phyloP scores from a whole-genome alignment of 1,140 invertebrate species.

The Holotrichia oblita region DNA sequence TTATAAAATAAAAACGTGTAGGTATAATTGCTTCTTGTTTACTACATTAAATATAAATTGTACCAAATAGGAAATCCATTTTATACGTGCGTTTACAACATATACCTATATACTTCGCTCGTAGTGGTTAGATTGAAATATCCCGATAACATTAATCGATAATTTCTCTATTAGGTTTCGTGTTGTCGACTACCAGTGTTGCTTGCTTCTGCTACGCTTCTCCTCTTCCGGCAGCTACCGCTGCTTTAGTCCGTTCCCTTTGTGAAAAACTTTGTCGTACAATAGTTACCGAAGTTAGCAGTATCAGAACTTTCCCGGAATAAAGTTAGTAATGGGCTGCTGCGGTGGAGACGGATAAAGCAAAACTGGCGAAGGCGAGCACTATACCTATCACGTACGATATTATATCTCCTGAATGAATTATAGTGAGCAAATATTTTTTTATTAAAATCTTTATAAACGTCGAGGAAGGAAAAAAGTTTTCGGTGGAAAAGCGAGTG shows the following conservation, averaged over 20 bases:
- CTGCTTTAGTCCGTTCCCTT: background rate
- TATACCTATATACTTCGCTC: no score
- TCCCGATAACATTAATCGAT: slow-evolving; percentile 22
- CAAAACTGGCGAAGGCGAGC: background rate
- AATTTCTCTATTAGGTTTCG: slow-evolving; percentile 31
- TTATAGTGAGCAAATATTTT: slow-evolving; percentile 31
- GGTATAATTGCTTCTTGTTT: no score
- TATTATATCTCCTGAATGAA: slow-evolving; percentile 29
- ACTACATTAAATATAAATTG: no score
- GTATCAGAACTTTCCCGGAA: slow-evolving; percentile 30
- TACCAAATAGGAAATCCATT: no score
- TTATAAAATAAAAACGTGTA: no score
- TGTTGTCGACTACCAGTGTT: slow-evolving; percentile 16
- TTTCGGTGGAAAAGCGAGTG: background rate
- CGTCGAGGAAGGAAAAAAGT: background rate
- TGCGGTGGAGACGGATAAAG: background rate
- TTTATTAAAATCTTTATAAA: slow-evolving; percentile 30
- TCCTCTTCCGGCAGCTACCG: slow-evolving; percentile 1
- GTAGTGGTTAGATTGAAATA: background rate
- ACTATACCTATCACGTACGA: slow-evolving; percentile 21
- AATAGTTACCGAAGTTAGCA: slow-evolving; percentile 19
- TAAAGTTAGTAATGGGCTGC: slow-evolving; percentile 7
- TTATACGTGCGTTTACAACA: no score
- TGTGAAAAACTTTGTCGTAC: slow-evolving; percentile 25
- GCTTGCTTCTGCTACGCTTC: background rate